Base-by-base conservation (phyloP, 2,113 vertebrate species). In the Perognathus longimembris region DNA sequence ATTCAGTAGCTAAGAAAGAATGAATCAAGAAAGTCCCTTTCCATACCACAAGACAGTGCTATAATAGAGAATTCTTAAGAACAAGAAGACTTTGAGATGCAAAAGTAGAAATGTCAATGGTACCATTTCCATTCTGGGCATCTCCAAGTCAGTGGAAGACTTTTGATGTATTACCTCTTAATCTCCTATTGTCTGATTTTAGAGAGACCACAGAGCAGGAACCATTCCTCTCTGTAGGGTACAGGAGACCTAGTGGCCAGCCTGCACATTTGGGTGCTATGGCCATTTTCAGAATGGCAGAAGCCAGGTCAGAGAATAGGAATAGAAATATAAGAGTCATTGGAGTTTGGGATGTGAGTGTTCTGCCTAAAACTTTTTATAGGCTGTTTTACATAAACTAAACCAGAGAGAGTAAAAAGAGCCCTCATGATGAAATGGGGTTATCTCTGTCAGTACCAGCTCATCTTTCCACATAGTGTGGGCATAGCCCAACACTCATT, bases 151-250 rank as follows among this genome's bases (percentile, higher is more conserved):
- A 79, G 10, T 24, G 69, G 57, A 84, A 30, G 2, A 1, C 80
- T 92, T 89, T 34, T 95, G 45, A 81, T 42, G 26, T 64, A 24
- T 73, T 67, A 34, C 24, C 75, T 30, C 66, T 79, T 50, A 30
- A 40, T 67, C 7, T 92, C 74, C 42, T 50, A 1, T 54, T 74
- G 32, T 24, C 18, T 75, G 7, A 20, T 85, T 79, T 91, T 77
- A 18, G 5, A 8, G 7, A 12, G 2, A 57, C 7, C 15, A 54
- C 50, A 11, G 18, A 89, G 66, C 26, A 81, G 28, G 28, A 45
- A 20, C 90, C 45, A 0, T 57, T 77, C 14, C 14, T 91, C 34
- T 85, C 4, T 17, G 3, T 1, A 74, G n/a, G 8, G 36, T 73
- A 61, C 78, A 87, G 28, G 61, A 70, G 32, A 20, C 5, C 45